Evolutionary conservation across 2,797 vertebrate species (phyloP).

Genomic region (Mionectes olivaceus): DNA sequence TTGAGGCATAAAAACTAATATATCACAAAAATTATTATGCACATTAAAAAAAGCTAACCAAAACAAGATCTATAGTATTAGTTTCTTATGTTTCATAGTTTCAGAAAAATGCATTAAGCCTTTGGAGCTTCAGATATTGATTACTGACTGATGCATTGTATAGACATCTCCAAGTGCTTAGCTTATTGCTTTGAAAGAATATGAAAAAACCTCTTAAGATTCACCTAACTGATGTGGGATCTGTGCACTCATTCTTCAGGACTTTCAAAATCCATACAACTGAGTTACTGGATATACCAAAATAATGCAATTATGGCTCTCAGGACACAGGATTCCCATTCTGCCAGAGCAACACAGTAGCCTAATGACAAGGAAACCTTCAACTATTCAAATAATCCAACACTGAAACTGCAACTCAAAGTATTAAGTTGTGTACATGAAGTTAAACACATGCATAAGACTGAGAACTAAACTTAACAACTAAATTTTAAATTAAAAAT

Average conservation of each 20-base stretch:
- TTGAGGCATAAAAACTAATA: background rate
- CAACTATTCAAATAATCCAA: background rate
- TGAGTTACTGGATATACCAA: background rate
- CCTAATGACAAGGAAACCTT: background rate
- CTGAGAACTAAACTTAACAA: background rate
- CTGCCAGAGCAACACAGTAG: background rate
- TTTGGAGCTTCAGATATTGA: background rate
- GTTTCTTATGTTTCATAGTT: background rate
- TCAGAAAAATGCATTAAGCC: background rate
- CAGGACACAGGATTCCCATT: background rate
- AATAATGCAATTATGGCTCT: background rate
- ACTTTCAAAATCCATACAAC: background rate
- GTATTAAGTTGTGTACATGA: background rate
- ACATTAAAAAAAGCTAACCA: background rate
- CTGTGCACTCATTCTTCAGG: background rate
- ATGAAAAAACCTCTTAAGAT: background rate
- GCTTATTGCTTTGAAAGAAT: background rate
- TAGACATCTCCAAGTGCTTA: background rate
- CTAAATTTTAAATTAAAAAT: background rate
- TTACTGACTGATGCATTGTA: background rate
- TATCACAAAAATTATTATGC: background rate
- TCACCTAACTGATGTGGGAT: background rate
- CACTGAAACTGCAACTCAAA: background rate
- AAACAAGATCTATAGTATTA: background rate
- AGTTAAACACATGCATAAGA: background rate